A percentile compares a stretch with the other conserved stretches of the same genome.
These are phyloP conservation scores for Apodemia zela DNA, from an alignment of 2,888 invertebrate species.

Conservation along the genomic window DNA sequence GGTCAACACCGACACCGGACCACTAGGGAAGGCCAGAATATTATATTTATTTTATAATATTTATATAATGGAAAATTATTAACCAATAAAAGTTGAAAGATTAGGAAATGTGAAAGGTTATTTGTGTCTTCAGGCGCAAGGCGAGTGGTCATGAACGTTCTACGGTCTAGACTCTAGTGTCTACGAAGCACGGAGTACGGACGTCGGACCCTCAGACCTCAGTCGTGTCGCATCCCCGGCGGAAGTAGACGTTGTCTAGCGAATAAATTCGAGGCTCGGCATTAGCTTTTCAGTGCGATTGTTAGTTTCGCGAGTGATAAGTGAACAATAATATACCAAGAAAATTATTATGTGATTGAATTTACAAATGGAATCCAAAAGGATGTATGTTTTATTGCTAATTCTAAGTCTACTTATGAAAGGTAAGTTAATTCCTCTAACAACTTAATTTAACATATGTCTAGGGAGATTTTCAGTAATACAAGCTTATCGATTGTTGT, in stretches of 20 bases:
- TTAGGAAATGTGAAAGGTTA: constrained; percentile 63
- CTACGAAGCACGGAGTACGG: too few relatives aligned
- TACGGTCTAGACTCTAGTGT: not conserved
- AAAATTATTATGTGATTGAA: constrained; percentile 56
- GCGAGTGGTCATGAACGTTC: constrained; percentile 47
- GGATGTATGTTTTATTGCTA: constrained; percentile 68
- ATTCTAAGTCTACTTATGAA: constrained; percentile 64
- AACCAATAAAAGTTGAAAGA: constrained; percentile 54
- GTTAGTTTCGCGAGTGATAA: constrained; percentile 32
- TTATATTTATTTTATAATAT: too few relatives aligned
- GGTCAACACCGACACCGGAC: too few relatives aligned
- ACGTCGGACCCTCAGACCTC: constrained; percentile 52
- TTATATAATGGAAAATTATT: constrained; percentile 39
- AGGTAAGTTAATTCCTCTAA: constrained; percentile 45
- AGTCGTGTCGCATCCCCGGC: constrained; percentile 51
- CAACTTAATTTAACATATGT: not conserved
- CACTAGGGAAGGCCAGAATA: too few relatives aligned
- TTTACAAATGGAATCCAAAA: constrained; percentile 53
- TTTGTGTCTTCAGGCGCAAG: constrained; percentile 58
- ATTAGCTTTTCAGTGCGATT: constrained; percentile 39
- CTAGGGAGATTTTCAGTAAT: not conserved
- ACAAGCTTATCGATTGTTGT: not conserved
- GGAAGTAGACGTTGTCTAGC: constrained; percentile 41
- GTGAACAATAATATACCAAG: constrained; percentile 18
- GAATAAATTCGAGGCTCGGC: constrained; percentile 23